Evolutionary conservation across 2,113 vertebrate species (phyloP).

Genomic region (Steatornis caripensis): DNA sequence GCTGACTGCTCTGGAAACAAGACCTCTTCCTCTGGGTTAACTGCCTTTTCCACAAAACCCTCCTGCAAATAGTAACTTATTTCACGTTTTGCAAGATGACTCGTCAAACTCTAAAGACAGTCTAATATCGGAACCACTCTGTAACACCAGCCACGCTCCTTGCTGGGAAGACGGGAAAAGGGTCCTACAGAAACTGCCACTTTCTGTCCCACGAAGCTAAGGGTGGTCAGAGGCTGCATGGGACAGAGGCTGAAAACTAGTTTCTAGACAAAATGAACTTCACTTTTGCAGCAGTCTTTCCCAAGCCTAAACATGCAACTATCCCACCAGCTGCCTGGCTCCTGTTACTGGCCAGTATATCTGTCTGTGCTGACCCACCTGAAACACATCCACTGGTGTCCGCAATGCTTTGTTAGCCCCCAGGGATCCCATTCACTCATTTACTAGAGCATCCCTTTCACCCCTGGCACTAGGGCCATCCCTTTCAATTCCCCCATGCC

Average conservation of each 20-base stretch:
- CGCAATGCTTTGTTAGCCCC: accelerated
- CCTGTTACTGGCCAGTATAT: not conserved
- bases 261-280: not conserved
- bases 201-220: not conserved
- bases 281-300: not conserved
- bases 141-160: accelerated
- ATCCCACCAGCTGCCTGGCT: not conserved
- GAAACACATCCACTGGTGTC: not conserved
- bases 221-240: accelerated
- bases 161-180: not conserved
- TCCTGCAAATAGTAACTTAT: not conserved
- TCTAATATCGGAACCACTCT: not conserved
- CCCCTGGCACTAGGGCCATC: accelerated
- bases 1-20: not conserved
- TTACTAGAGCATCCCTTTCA: not conserved
- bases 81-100: not conserved
- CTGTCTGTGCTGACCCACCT: not conserved
- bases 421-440: not conserved
- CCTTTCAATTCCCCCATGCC: not conserved
- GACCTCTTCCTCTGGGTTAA: not conserved
- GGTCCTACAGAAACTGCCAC: accelerated
- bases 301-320: accelerated
- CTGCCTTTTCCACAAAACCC: not conserved
- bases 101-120: not conserved
- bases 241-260: accelerated